A percentile compares a stretch with the other conserved stretches of the same genome.
Conservation (phyloP, 2,888 invertebrate species). For the Brachylomia viminalis region DNA sequence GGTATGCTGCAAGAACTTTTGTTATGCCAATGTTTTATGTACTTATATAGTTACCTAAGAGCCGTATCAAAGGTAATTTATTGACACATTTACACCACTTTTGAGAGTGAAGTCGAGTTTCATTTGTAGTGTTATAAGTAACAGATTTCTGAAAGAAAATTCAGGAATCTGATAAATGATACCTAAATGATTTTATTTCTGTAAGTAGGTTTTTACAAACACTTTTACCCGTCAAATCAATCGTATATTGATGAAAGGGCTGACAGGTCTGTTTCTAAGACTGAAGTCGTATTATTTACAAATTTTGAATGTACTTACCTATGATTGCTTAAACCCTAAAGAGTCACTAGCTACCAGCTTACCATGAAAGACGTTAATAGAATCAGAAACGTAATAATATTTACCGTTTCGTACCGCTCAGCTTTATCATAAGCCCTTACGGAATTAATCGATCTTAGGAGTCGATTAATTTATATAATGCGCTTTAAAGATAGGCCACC, state of each 20-base stretch:
- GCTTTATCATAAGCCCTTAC: constrained; percentile 56
- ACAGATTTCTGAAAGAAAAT: background rate
- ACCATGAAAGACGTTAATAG: constrained; percentile 6
- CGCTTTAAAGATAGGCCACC: constrained; percentile 82
- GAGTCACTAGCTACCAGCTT: background rate
- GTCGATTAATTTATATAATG: constrained; percentile 80
- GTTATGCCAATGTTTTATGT: constrained; percentile 45
- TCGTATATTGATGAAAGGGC: background rate
- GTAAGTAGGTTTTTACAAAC: too few species aligned
- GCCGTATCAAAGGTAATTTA: constrained; percentile 36
- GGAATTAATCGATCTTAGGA: constrained; percentile 71
- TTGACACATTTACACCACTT: constrained; percentile 8
- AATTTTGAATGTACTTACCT: background rate
- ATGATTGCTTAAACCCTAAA: background rate
- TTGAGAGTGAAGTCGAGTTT: background rate
- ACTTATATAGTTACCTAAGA: constrained; percentile 4
- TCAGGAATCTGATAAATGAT: background rate
- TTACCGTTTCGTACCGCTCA: constrained; percentile 40
- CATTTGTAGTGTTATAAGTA: background rate
- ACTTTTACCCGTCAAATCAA: too few species aligned
- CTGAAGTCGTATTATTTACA: background rate
- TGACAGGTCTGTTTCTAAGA: background rate
- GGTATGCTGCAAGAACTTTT: constrained; percentile 43
- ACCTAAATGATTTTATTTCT: too few species aligned
- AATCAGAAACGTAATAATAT: constrained; percentile 59